phyloP scores from a whole-genome alignment of 2,797 vertebrate species.

The Pogoniulus pusillus region DNA sequence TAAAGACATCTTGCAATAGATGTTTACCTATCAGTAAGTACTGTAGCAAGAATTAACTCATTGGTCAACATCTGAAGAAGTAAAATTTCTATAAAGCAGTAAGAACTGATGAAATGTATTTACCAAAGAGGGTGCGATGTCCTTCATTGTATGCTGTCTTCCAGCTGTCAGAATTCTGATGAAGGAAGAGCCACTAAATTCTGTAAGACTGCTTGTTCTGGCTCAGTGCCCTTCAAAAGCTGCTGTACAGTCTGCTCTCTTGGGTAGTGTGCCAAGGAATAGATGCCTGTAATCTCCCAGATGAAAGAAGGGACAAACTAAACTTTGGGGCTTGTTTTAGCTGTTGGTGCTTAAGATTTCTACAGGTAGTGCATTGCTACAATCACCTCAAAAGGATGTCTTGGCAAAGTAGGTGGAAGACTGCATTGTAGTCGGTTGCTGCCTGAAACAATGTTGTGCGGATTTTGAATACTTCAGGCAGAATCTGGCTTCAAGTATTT shows the following conservation, averaged over 20 bases:
- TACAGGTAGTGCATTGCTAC: not conserved
- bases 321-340: not conserved
- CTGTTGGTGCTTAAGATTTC: not conserved
- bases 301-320: not conserved
- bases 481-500: not conserved
- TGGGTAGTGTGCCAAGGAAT: not conserved
- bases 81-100: not conserved
- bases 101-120: not conserved
- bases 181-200: not conserved
- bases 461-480: not conserved
- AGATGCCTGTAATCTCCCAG: not conserved
- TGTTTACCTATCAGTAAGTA: not conserved
- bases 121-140: not conserved
- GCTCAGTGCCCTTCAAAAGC: not conserved
- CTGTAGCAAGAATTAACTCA: not conserved
- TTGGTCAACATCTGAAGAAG: not conserved
- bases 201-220: not conserved
- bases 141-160: not conserved
- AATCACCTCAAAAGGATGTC: not conserved
- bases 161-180: not conserved
- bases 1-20: not conserved
- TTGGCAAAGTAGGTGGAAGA: not conserved
- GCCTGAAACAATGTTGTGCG: not conserved
- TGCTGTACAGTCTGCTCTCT: not conserved
- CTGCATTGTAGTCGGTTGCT: not conserved